These are phyloP conservation scores for Clamator glandarius DNA, from an alignment of 2,797 vertebrate genomes.

Conservation along the genomic window DNA sequence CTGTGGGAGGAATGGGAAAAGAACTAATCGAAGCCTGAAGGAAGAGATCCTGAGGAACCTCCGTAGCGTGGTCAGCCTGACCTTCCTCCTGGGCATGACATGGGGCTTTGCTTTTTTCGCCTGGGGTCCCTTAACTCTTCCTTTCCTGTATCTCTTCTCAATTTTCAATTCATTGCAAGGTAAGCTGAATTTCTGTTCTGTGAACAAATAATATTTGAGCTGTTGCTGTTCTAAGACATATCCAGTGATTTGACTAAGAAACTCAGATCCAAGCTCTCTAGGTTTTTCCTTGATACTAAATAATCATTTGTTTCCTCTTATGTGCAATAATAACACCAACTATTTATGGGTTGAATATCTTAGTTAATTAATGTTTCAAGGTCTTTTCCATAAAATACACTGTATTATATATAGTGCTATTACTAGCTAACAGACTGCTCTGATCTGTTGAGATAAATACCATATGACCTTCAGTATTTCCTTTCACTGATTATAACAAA, in stretches of 20 bases:
- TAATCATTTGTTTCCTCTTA: neutral
- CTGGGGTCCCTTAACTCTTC: slow-evolving; percentile 88
- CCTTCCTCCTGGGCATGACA: slow-evolving; percentile 96
- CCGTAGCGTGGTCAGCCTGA: slow-evolving; percentile 93
- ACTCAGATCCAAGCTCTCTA: neutral
- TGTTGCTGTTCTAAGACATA: neutral
- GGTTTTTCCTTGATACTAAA: neutral
- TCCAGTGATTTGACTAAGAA: neutral
- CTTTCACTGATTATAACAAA: slow-evolving; percentile 27
- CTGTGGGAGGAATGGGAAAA: slow-evolving; percentile 94
- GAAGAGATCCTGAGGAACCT: slow-evolving; percentile 93
- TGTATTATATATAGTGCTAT: neutral
- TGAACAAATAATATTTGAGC: neutral
- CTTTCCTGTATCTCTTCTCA: slow-evolving; percentile 93
- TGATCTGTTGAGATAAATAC: neutral
- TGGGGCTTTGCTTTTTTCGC: slow-evolving; percentile 97
- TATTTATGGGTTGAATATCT: neutral
- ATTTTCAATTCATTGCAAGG: slow-evolving; percentile 98
- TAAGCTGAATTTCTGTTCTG: slow-evolving; percentile 53
- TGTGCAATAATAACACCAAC: neutral
- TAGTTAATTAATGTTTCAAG: neutral
- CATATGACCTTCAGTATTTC: neutral
- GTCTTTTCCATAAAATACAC: neutral
- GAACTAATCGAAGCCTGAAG: slow-evolving; percentile 88
- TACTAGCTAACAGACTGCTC: neutral